These are phyloP conservation scores for Odontamblyopus rebecca DNA, from an alignment of 2,797 vertebrate genomes.

Conservation along the genomic window DNA sequence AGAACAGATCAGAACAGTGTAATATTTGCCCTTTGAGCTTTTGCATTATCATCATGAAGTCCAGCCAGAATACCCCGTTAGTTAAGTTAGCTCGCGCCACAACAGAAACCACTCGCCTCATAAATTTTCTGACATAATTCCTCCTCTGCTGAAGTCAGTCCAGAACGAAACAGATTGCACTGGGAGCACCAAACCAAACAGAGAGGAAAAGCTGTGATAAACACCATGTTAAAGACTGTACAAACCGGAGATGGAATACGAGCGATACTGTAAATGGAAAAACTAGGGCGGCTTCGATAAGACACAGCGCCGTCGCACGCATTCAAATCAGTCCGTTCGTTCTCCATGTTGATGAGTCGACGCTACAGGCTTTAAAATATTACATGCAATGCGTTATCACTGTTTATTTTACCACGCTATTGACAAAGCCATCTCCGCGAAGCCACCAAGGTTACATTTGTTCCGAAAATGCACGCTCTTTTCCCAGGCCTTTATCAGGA, in stretches of 20 bases:
- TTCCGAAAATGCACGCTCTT: not conserved
- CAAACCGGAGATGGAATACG: conserved; percentile 11
- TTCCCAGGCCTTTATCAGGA: conserved; percentile 16
- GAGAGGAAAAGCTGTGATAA: conserved; percentile 18
- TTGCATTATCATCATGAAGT: not conserved
- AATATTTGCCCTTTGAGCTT: too few relatives aligned
- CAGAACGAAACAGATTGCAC: conserved; percentile 28
- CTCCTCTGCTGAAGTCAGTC: not conserved
- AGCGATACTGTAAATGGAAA: conserved; percentile 18
- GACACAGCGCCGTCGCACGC: conserved; percentile 15
- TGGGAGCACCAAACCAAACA: conserved; percentile 19
- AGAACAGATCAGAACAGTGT: too few relatives aligned
- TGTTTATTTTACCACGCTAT: conserved; percentile 12
- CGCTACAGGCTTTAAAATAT: not conserved
- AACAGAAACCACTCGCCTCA: not conserved
- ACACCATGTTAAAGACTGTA: conserved; percentile 12
- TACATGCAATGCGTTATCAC: conserved; percentile 12
- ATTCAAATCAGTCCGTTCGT: conserved; percentile 35
- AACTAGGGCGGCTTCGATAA: conserved; percentile 6
- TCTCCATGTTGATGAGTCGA: conserved; percentile 18
- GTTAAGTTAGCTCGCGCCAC: not conserved
- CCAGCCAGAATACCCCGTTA: too few relatives aligned
- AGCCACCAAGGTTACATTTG: conserved; percentile 3
- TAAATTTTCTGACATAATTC: too few relatives aligned
- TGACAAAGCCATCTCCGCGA: conserved; percentile 7